These are phyloP conservation scores for Zaprionus bogoriensis DNA, from an alignment of 2,888 invertebrate species.

Conservation along the genomic window DNA sequence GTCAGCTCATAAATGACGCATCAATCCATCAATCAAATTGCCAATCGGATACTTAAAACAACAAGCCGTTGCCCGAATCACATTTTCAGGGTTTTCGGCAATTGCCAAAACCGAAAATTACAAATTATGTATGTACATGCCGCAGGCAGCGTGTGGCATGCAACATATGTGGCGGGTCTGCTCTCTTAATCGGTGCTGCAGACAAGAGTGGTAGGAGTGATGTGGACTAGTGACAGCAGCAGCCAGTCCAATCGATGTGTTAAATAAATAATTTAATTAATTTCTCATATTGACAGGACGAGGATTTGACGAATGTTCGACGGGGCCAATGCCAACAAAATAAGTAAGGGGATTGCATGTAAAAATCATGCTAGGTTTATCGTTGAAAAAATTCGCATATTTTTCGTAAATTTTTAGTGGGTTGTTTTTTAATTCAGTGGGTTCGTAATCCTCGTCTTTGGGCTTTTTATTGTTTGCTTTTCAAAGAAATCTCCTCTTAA, in stretches of 20 bases:
- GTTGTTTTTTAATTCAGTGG: background rate
- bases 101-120: conserved; percentile 35
- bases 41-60: conserved; percentile 27
- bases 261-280: conserved; percentile 75
- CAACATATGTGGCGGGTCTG: conserved; percentile 21
- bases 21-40: conserved; percentile 53
- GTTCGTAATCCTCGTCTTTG: background rate
- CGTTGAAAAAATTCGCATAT: conserved; percentile 17
- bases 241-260: conserved; percentile 33
- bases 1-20: conserved; percentile 50
- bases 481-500: background rate
- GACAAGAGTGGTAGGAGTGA: background rate
- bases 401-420: background rate
- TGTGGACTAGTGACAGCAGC: background rate
- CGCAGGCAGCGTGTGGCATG: conserved; percentile 6
- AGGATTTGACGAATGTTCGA: conserved; percentile 36
- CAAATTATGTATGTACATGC: conserved; percentile 30
- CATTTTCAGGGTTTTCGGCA: conserved; percentile 25
- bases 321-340: conserved; percentile 34
- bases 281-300: conserved; percentile 65
- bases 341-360: conserved; percentile 18
- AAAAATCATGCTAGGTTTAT: conserved; percentile 33
- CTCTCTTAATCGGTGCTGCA: conserved; percentile 17
- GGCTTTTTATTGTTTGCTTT: background rate
- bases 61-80: conserved; percentile 26